Conservation (phyloP, 2,888 invertebrate genomes). For the Troglohyphantes excavatus region DNA sequence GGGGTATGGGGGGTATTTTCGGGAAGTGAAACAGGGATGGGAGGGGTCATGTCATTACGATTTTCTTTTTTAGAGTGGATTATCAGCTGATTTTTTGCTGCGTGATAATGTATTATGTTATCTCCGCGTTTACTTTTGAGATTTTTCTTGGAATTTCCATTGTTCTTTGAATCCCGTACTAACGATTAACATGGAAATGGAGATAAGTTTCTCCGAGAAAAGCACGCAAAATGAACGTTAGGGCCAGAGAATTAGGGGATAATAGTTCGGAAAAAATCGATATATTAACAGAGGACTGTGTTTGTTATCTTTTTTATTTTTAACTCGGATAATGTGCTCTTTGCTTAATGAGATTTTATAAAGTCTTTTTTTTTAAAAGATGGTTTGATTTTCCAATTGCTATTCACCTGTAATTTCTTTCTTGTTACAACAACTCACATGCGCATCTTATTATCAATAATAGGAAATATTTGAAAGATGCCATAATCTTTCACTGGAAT, state of each 20-base stretch:
- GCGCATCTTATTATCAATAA: not conserved
- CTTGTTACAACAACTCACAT: too few relatives aligned
- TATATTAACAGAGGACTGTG: not conserved
- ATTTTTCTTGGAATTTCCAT: not conserved
- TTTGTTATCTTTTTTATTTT: not conserved
- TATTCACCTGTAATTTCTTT: too few relatives aligned
- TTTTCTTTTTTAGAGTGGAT: not conserved
- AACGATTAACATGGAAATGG: not conserved
- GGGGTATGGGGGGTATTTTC: not conserved
- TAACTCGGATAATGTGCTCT: too few relatives aligned
- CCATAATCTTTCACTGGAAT: not conserved
- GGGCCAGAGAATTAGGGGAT: not conserved
- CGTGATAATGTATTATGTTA: too few relatives aligned
- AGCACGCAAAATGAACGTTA: constrained; percentile 1
- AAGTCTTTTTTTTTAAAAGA: not conserved
- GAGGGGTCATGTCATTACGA: not conserved
- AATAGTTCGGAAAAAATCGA: not conserved
- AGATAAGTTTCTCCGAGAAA: not conserved
- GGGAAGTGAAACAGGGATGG: constrained; percentile 15
- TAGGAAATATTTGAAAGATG: not conserved
- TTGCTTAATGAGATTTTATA: not conserved
- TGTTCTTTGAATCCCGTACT: not conserved
- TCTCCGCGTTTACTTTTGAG: too few relatives aligned
- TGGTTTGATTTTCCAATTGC: too few relatives aligned
- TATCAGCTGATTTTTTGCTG: not conserved